phyloP scores from a whole-genome alignment of 1,140 invertebrate species.

The Anoplophora glabripennis region DNA sequence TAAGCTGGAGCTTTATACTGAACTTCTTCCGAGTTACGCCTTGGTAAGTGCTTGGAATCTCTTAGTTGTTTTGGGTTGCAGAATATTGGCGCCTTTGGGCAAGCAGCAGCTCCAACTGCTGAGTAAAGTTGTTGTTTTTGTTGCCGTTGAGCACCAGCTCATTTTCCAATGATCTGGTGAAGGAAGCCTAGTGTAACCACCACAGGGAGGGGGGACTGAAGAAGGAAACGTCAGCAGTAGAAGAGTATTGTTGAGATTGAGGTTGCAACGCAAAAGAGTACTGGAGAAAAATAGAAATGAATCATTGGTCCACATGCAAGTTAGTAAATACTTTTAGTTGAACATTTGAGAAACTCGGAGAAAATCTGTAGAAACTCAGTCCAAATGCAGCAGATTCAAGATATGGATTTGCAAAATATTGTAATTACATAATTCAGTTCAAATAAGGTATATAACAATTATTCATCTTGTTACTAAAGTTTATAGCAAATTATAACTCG shows the following conservation, averaged over 20 bases:
- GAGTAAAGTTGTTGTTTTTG: background rate
- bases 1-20: background rate
- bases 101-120: background rate
- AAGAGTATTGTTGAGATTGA: conserved; percentile 28
- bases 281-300: background rate
- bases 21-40: background rate
- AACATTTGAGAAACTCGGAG: too few species aligned
- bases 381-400: too few species aligned
- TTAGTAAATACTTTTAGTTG: too few species aligned
- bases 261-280: background rate
- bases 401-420: too few species aligned
- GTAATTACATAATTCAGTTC: too few species aligned
- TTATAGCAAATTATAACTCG: too few species aligned
- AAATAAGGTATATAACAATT: too few species aligned
- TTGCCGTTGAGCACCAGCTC: background rate
- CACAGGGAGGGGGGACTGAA: conserved; percentile 44
- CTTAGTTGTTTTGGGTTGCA: background rate
- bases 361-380: too few species aligned
- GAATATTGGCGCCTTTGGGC: conserved; percentile 11
- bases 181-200: conserved; percentile 42
- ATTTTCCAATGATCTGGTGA: conserved; percentile 36
- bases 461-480: too few species aligned
- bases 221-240: conserved; percentile 39
- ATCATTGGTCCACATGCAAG: background rate
- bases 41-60: background rate